Evolutionary conservation across 1,140 invertebrate species (phyloP).

Genomic region (Zaprionus camerounensis): DNA sequence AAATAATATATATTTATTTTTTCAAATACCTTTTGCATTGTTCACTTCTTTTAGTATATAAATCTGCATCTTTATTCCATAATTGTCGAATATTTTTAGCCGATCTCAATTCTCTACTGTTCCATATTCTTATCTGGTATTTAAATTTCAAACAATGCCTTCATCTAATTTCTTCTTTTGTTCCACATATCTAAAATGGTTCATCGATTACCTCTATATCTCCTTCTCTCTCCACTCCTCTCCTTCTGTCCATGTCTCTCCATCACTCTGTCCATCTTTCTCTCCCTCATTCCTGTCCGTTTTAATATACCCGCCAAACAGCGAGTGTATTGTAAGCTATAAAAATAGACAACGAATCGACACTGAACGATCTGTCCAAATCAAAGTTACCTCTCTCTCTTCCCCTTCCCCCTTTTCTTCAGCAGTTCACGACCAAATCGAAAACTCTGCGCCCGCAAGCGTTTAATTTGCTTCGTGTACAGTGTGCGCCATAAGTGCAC

Average conservation of each 20-base stretch:
- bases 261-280: no score
- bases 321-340: conserved; percentile 40
- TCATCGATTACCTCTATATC: not conserved
- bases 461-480: conserved; percentile 22
- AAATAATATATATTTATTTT: no score
- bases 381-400: conserved; percentile 36
- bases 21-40: no score
- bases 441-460: conserved; percentile 26
- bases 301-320: not conserved
- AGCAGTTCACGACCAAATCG: conserved; percentile 4
- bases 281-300: not conserved
- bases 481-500: conserved; percentile 54
- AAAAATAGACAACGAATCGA: conserved; percentile 52
- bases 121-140: not conserved
- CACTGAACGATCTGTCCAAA: conserved; percentile 55
- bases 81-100: not conserved
- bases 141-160: not conserved
- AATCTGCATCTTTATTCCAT: not conserved
- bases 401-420: not conserved
- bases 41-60: no score
- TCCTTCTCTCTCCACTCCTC: not conserved
- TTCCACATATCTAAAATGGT: not conserved
- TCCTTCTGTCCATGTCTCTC: not conserved
- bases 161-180: not conserved
- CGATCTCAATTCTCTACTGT: not conserved